Base-by-base conservation (phyloP, 2,797 vertebrate genomes). In the Danio choprae region DNA sequence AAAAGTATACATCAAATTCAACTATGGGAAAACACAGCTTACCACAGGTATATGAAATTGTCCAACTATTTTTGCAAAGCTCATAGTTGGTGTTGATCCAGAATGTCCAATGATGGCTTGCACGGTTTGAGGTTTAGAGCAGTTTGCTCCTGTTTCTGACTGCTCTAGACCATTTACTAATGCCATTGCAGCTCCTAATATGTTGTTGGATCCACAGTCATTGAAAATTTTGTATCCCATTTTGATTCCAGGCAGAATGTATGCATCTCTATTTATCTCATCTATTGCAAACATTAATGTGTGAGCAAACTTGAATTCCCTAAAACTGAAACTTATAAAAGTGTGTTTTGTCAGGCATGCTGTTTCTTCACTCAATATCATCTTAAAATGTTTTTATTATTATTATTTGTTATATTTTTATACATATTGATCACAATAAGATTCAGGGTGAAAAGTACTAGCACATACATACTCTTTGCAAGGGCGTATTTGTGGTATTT, bases 241-340 rank as follows among this genome's bases (percentile, higher is more conserved):
- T 69, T 84, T 89, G 58, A 92, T 60, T 74, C 87, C 74, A 36
- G 91, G 71, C 20, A 95, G 89, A 43, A 95, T 86, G 4, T 87
- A 48, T 12, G 84, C 74, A 56, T 89, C 83, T 79, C 59, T 85
- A 72, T 95, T 95, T 80, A 95, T 93, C 87, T 95, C 90, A 68
- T 92, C 90, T 74, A 95, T 88, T 38, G 94, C 92, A 89, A 94
- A 94, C 73, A 94, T 93, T 88, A 93, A 84, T 9, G 89, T 83
- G 74, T 92, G 88, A 81, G 94, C 91, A 90, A 94, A 94, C 88
- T 92, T 87, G 51, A 95, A 93, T 87, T 94, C 93, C 86, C 93
- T 91, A 44, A 92, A 90, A 88, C 92, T 93, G 64, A 93, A 92
- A 82, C 93, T 95, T 82, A 6, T 53, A 22, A 71, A 12, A 51